phyloP scores from a whole-genome alignment of 2,797 vertebrate genomes.

The Hylomyscus alleni region DNA sequence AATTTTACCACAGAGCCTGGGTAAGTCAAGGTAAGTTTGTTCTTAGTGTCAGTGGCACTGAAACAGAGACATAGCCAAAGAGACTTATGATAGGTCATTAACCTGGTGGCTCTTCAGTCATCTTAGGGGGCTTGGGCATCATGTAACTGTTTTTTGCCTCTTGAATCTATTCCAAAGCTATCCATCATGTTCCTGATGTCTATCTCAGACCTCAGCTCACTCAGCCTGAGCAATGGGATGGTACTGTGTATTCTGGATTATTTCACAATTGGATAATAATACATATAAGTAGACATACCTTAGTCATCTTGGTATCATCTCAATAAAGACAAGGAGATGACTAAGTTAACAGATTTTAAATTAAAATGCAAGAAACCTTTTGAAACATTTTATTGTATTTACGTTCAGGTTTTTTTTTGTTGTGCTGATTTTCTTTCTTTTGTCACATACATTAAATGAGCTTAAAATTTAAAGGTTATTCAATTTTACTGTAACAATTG shows the following conservation, averaged over 20 bases:
- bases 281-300: neutral
- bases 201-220: neutral
- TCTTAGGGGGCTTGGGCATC: neutral
- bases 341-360: neutral
- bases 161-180: neutral
- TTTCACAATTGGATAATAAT: neutral
- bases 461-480: constrained; percentile 17
- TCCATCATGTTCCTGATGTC: neutral
- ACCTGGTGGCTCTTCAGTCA: neutral
- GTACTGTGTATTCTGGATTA: neutral
- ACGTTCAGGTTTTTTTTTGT: neutral
- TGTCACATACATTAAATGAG: neutral
- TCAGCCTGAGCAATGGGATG: constrained; percentile 27
- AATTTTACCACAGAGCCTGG: constrained; percentile 14
- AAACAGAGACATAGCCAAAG: neutral
- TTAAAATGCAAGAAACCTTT: neutral
- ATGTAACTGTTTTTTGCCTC: neutral
- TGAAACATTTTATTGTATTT: neutral
- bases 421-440: constrained; percentile 18
- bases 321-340: constrained; percentile 3
- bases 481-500: neutral
- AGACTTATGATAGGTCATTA: neutral
- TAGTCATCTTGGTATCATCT: neutral
- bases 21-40: neutral
- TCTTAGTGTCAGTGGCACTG: neutral